A percentile compares a stretch with the other conserved stretches of the same genome.
These are phyloP conservation scores for Spheniscus humboldti DNA, from an alignment of 2,797 vertebrate species.

Conservation along the genomic window DNA sequence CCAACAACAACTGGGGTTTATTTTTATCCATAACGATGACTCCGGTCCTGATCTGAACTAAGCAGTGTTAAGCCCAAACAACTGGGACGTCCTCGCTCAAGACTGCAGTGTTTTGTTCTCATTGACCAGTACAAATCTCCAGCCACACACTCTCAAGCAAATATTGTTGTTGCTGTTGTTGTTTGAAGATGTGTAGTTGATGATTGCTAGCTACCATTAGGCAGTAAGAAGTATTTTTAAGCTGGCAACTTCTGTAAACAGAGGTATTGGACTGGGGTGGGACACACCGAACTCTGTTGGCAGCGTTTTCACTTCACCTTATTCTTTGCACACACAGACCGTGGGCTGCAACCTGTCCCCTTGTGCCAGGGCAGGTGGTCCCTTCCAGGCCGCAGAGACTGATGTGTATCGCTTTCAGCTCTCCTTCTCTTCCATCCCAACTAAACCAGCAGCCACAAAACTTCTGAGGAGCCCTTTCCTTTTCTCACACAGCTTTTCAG, in stretches of 20 bases:
- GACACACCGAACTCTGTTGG: accelerated
- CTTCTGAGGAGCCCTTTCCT: not conserved
- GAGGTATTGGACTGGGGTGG: not conserved
- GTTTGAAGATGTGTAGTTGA: not conserved
- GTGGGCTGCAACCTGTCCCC: not conserved
- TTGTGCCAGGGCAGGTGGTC: not conserved
- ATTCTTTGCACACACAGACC: not conserved
- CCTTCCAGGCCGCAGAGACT: accelerated
- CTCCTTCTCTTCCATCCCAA: not conserved
- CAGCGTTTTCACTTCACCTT: not conserved
- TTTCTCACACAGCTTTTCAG: not conserved
- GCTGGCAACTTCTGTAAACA: not conserved
- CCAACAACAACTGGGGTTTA: conserved; percentile 15
- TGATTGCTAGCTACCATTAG: not conserved
- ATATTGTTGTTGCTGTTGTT: not conserved
- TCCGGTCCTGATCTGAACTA: not conserved
- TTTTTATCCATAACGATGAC: not conserved
- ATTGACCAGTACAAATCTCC: not conserved
- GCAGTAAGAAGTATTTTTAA: not conserved
- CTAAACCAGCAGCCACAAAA: not conserved
- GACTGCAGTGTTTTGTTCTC: not conserved
- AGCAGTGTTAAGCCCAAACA: not conserved
- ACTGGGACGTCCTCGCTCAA: not conserved
- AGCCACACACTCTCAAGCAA: not conserved
- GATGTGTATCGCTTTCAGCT: accelerated